Conservation (phyloP, 2,888 invertebrate genomes). For the Dastarcus helophoroides region DNA sequence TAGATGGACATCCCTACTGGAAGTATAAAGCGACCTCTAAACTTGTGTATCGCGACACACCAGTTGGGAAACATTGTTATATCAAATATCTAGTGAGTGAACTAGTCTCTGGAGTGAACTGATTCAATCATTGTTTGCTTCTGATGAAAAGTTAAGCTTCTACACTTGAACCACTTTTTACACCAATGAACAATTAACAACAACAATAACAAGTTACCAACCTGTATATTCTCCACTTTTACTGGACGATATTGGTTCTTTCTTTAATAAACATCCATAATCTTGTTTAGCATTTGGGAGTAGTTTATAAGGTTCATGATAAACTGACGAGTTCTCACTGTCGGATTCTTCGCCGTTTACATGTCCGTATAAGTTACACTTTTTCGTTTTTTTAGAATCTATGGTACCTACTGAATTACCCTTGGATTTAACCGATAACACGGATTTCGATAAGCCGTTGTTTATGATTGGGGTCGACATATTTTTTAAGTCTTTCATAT, state of each 20-base stretch:
- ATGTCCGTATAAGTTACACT: conserved; percentile 38
- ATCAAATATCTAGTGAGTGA: too few relatives aligned
- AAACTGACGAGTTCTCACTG: conserved; percentile 45
- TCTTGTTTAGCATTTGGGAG: conserved; percentile 40
- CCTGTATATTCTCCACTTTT: conserved; percentile 45
- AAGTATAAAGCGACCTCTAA: too few relatives aligned
- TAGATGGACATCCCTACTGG: too few relatives aligned
- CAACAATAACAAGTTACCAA: conserved; percentile 23
- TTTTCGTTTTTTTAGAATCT: conserved; percentile 32
- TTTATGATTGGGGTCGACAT: conserved; percentile 46
- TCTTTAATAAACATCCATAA: conserved; percentile 41
- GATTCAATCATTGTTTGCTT: conserved; percentile 1
- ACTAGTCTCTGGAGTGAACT: too few relatives aligned
- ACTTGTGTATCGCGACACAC: too few relatives aligned
- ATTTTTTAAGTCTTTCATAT: conserved; percentile 40
- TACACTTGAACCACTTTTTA: neutral
- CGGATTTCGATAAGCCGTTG: conserved; percentile 42
- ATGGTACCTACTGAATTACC: conserved; percentile 29
- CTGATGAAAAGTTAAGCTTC: neutral
- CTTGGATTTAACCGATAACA: conserved; percentile 39
- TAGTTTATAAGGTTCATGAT: conserved; percentile 46
- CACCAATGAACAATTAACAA: neutral
- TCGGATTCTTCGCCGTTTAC: conserved; percentile 42
- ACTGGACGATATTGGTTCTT: conserved; percentile 38
- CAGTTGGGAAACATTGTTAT: too few relatives aligned